Evolutionary conservation across 2,888 invertebrate genomes (phyloP), one percentile per base, ranked within the genome.

Genomic region (Eupelmus urozonus): DNA sequence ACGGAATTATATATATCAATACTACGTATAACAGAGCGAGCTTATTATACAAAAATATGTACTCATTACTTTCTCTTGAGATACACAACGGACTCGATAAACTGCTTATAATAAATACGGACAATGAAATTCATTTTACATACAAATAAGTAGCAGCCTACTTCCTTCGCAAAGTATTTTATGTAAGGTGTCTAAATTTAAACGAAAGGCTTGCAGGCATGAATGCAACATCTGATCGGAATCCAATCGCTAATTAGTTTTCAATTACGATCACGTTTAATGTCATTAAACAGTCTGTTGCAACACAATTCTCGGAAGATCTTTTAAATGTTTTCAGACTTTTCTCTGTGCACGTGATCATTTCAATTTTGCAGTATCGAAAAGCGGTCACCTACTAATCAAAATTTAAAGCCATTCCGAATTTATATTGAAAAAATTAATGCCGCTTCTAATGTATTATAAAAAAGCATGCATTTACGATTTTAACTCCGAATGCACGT

Each of bases 121-220:
- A 49, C n/a, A 3, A n/a, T 0, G 40, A 40, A 3, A 40, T 9
- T 40, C 40, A 9, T 9, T 40, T 16, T 9, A 45, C 16, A 45
- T 16, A 45, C 16, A 2, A 45, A 45, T 45, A 20, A 18, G 53
- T 11, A 34, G n/a, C 18, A 59, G 4, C 34, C 29, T 29, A 25
- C 63, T 65, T 65, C 63, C 63, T 23, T 49, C 63, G 29, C 49
- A 27, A 20, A 57, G n/a, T 25, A 25, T 25, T 65, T 65, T 27
- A n/a, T 13, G 49, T n/a, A 18, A 25, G n/a, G 9, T 16, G 11
- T 49, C 49, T 65, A 65, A 49, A 65, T 65, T 45, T 27, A 49
- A 49, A 49, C n/a, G 20, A 18, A n/a, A 7, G 53, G 11, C 23
- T 53, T 53, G 9, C 9, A 34, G 34, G 3, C 9, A 34, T n/a